These are phyloP conservation scores for Calameuta filiformis DNA, from an alignment of 2,888 invertebrate species.

Conservation along the genomic window DNA sequence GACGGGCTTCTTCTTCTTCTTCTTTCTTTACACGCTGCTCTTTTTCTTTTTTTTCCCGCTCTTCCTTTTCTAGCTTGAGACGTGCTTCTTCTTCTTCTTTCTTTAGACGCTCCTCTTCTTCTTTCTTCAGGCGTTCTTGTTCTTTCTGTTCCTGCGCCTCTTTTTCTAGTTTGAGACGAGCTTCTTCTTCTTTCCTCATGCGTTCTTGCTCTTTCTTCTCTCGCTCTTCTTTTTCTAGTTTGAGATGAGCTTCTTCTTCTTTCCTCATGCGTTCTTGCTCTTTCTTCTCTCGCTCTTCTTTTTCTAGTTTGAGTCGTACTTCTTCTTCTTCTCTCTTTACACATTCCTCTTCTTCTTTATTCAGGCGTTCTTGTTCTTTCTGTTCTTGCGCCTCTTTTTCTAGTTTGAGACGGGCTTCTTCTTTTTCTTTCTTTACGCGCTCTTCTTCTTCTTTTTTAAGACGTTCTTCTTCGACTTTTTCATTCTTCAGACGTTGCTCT, in stretches of 20 bases:
- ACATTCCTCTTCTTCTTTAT: slow-evolving; percentile 20
- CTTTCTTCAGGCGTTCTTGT: slow-evolving; percentile 19
- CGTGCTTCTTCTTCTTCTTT: slow-evolving; percentile 16
- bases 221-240: not conserved
- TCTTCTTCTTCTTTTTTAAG: slow-evolving; percentile 21
- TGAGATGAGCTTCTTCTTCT: slow-evolving; percentile 21
- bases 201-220: slow-evolving; percentile 32
- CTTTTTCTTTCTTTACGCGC: slow-evolving; percentile 18
- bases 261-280: slow-evolving; percentile 28
- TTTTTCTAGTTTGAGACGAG: slow-evolving; percentile 29
- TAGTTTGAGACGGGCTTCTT: slow-evolving; percentile 9
- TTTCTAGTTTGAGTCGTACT: slow-evolving; percentile 15
- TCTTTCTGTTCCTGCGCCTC: slow-evolving; percentile 24
- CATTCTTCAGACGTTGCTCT: slow-evolving; percentile 25
- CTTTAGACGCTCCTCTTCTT: slow-evolving; percentile 20
- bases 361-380: not conserved
- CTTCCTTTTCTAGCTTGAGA: slow-evolving; percentile 35
- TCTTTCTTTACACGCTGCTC: slow-evolving; percentile 9
- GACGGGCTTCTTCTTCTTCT: slow-evolving; percentile 18
- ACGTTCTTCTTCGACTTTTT: slow-evolving; percentile 16
- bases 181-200: slow-evolving; percentile 26
- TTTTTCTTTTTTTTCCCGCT: slow-evolving; percentile 34
- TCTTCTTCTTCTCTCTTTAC: slow-evolving; percentile 24
- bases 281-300: slow-evolving; percentile 21
- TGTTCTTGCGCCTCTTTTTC: not conserved